phyloP scores from a whole-genome alignment of 2,888 invertebrate genomes.

The Drosophila lacicola region DNA sequence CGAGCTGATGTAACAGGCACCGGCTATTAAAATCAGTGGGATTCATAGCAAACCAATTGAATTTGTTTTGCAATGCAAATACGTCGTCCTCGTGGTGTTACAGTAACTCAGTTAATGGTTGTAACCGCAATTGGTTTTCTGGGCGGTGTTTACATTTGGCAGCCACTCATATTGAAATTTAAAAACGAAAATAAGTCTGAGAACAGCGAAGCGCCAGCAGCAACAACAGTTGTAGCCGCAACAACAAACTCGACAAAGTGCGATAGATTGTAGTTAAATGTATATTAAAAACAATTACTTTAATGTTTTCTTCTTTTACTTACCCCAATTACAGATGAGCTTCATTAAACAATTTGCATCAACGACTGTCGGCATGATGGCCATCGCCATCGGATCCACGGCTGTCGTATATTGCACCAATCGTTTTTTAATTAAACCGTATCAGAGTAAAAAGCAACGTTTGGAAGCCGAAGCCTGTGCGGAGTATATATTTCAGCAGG shows the following conservation, averaged over 20 bases:
- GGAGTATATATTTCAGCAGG: conserved; percentile 82
- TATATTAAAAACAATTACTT: neutral
- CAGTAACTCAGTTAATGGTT: conserved; percentile 83
- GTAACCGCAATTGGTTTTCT: conserved; percentile 83
- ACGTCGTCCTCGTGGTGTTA: conserved; percentile 83
- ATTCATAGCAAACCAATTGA: neutral
- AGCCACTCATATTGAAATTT: conserved; percentile 82
- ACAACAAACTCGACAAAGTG: conserved; percentile 54
- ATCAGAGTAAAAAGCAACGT: conserved; percentile 68
- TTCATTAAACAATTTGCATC: conserved; percentile 72
- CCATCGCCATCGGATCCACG: conserved; percentile 77
- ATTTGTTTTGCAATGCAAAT: conserved; percentile 81
- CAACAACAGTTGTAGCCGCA: conserved; percentile 2
- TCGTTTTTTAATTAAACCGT: conserved; percentile 77
- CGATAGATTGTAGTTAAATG: neutral
- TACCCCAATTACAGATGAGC: conserved; percentile 80
- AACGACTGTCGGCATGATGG: conserved; percentile 79
- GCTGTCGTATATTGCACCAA: conserved; percentile 62
- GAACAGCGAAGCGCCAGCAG: conserved; percentile 11
- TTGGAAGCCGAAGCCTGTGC: conserved; percentile 81
- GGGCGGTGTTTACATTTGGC: conserved; percentile 85
- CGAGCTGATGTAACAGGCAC: conserved; percentile 50
- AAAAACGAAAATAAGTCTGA: conserved; percentile 61
- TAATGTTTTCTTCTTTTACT: neutral
- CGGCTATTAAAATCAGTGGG: conserved; percentile 20